Percentiles rank a stretch among this genome's conserved stretches.
Conservation (phyloP, 2,113 vertebrate genomes). For the Larimichthys crocea region DNA sequence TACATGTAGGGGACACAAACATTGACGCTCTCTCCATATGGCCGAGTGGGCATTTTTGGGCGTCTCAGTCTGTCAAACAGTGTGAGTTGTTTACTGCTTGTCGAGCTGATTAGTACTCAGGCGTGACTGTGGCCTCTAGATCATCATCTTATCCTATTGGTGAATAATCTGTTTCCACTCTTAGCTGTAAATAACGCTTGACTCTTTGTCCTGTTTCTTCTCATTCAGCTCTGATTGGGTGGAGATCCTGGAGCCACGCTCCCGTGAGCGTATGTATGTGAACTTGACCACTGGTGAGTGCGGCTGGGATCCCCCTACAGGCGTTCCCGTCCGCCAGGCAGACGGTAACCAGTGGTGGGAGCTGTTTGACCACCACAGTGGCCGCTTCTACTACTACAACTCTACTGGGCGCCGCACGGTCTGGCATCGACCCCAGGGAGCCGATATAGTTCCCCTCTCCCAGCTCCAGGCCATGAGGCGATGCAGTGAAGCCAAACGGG, state of each 20-base stretch:
- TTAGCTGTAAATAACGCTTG: slow-evolving; percentile 8
- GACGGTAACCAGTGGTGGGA: slow-evolving; percentile 95
- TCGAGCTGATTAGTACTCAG: slow-evolving; percentile 52
- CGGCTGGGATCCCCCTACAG: slow-evolving; percentile 89
- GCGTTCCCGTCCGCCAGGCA: slow-evolving; percentile 86
- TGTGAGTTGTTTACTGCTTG: slow-evolving; percentile 62
- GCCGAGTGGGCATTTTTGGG: slow-evolving; percentile 36
- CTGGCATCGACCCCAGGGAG: slow-evolving; percentile 91
- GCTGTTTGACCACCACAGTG: slow-evolving; percentile 89
- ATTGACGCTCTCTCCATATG: slow-evolving; percentile 57
- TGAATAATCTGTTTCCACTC: slow-evolving; percentile 28
- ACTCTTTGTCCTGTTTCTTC: slow-evolving; percentile 19
- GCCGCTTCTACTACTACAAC: slow-evolving; percentile 94
- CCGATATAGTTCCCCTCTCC: slow-evolving; percentile 90
- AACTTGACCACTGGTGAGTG: slow-evolving; percentile 90
- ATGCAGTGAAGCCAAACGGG: slow-evolving; percentile 79
- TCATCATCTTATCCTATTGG: slow-evolving; percentile 13
- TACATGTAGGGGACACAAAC: slow-evolving; percentile 51
- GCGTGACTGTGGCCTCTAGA: slow-evolving; percentile 26
- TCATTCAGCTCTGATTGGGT: slow-evolving; percentile 90
- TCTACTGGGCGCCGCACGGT: slow-evolving; percentile 87
- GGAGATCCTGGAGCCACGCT: slow-evolving; percentile 93
- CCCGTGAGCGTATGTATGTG: slow-evolving; percentile 91
- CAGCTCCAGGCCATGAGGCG: slow-evolving; percentile 92
- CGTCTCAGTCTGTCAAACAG: slow-evolving; percentile 54